Evolutionary conservation across 2,888 invertebrate genomes (phyloP), one percentile per base, ranked within the genome.

Genomic region (Chymomyza amoena): DNA sequence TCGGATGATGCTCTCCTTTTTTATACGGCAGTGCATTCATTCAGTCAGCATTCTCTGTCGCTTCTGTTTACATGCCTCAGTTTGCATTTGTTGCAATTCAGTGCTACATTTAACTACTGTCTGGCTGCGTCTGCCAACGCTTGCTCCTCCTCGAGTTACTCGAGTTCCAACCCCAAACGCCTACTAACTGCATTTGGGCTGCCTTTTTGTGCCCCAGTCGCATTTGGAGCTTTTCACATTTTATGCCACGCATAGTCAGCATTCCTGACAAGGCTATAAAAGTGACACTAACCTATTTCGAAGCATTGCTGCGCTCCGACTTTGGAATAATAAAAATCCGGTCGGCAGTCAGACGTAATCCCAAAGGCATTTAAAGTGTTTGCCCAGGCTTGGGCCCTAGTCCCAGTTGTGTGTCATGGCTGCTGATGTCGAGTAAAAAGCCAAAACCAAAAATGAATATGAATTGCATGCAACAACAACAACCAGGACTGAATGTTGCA

Each of bases 401-500:
- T 16, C 54, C 54, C 54, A 54, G 54, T 18, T 54, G 54, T 54
- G 54, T 54, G 54, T 54, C 54, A 54, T 20, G 54, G 54, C 39
- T 45, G 39, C n/a, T n/a, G 20, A 45, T 45, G 39, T 15, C 50
- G 56, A 6, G 32, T 32, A 45, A 63, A 32, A 70, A 32, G 51
- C 25, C 32, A 64, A 66, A 25, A n/a, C 56, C 61, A 69, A 77
- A 71, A 77, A 78, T 75, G 75, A 77, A 80, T 77, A 73, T 73
- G 70, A 71, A 73, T 70, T 74, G 63, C 32, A 45, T 68, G 20
- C 62, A 68, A 25, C 61, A 32, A 16, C 66, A 75, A 32, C 59
- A 69, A 67, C 60, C 25, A 60, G 63, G 66, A 56, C 68, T 68
- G 56, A 4, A 61, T 13, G 32, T n/a, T 57, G 7, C 64, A 73